Evolutionary conservation across 2,888 invertebrate species (phyloP), one percentile per base, ranked within the genome.

Genomic region (Villa cingulata): DNA sequence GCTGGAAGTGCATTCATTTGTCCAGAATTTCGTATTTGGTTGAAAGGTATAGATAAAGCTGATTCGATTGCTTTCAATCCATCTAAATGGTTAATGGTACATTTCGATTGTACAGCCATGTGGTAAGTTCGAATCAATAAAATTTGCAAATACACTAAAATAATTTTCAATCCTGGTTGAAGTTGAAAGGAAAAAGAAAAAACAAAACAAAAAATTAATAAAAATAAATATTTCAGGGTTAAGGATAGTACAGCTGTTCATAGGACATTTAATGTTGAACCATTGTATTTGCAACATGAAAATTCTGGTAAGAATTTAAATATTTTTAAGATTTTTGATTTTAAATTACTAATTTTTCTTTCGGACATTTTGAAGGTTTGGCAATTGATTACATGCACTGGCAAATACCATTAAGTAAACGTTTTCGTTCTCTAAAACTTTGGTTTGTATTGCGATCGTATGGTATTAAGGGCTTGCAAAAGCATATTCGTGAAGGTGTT

Each of bases 91-190:
- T 71, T 98, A 65, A 89, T 98, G 92, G 89, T 97, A 10, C 94
- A 97, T 69, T 98, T 98, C 57, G 98, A 98, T 68, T 98, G 97
- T 64, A 96, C 97, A 0, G 94, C 94, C 2, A 86, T 98, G 88
- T 98, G 97, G 95, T 94, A 72, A 73, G 74, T 6, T 23, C 23
- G n/a, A n/a, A n/a, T n/a, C n/a, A n/a, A n/a, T n/a, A n/a, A n/a
- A n/a, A n/a, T n/a, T n/a, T n/a, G n/a, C n/a, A n/a, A n/a, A n/a
- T n/a, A n/a, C n/a, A n/a, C n/a, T n/a, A n/a, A n/a, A n/a, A n/a
- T n/a, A n/a, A n/a, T n/a, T n/a, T n/a, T n/a, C n/a, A n/a, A n/a
- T n/a, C n/a, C n/a, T n/a, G n/a, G n/a, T n/a, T n/a, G n/a, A 9
- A 29, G 12, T 29, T 29, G 6, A 29, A n/a, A n/a, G n/a, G n/a